Evolutionary conservation across 2,888 invertebrate genomes (phyloP).

Genomic region (Rhingia campestris): DNA sequence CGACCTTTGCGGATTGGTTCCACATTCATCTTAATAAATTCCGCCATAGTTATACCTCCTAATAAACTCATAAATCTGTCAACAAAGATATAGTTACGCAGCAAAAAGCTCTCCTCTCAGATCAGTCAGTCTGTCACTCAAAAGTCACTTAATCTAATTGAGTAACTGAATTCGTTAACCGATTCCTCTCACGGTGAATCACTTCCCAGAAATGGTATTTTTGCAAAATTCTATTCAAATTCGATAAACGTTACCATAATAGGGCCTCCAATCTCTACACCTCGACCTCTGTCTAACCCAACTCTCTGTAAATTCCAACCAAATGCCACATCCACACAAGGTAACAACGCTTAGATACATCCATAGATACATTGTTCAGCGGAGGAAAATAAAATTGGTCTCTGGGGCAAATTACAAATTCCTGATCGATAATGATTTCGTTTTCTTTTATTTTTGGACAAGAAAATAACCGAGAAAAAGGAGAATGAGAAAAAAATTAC

Average conservation of each 20-base stretch:
- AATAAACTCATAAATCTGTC: conserved; percentile 36
- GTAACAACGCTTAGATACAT: not conserved
- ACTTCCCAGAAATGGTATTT: conserved; percentile 27
- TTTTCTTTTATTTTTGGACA: not conserved
- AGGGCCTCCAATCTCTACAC: conserved; percentile 41
- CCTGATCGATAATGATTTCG: conserved; percentile 34
- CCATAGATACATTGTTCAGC: conserved; percentile 2
- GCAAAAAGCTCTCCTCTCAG: not conserved
- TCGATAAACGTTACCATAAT: conserved; percentile 50
- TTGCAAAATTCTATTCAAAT: conserved; percentile 59
- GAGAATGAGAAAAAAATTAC: conserved; percentile 2
- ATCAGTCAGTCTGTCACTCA: conserved; percentile 45
- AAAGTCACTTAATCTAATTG: conserved; percentile 68
- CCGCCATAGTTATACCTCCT: not conserved
- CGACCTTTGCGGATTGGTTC: not conserved
- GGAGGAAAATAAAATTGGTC: conserved; percentile 9
- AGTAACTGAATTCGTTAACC: conserved; percentile 28
- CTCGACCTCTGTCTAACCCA: conserved; percentile 17
- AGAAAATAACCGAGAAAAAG: conserved; percentile 1
- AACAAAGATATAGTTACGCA: conserved; percentile 2
- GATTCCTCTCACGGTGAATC: conserved; percentile 58
- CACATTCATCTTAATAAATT: conserved; percentile 1
- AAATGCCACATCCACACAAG: conserved; percentile 10
- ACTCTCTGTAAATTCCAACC: conserved; percentile 32
- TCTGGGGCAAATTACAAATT: conserved; percentile 32